A percentile compares a stretch with the other conserved stretches of the same genome.
These are phyloP conservation scores for Sitobion miscanthi DNA, from an alignment of 1,140 invertebrate species.

Conservation along the genomic window DNA sequence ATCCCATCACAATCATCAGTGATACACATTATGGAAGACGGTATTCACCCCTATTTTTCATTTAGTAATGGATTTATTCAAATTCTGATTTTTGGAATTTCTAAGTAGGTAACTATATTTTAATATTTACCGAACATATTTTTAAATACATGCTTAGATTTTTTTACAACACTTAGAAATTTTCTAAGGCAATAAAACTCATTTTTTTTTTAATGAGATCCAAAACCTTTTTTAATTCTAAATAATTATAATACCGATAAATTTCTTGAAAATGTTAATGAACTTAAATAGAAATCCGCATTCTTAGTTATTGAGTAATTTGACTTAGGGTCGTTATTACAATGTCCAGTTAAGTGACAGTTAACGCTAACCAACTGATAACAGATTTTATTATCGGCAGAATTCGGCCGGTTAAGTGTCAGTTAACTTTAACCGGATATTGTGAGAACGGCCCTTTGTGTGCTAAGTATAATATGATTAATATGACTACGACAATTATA, in stretches of 20 bases:
- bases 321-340: no score
- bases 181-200: neutral
- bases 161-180: neutral
- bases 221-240: neutral
- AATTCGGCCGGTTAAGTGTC: no score
- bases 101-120: neutral
- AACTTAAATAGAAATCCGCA: no score
- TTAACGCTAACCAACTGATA: no score
- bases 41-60: neutral
- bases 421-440: no score
- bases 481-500: neutral
- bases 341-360: no score
- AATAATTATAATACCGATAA: neutral
- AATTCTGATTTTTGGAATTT: neutral
- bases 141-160: neutral
- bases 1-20: neutral
- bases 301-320: no score
- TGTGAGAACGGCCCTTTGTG: no score
- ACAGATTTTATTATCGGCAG: no score
- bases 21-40: no score
- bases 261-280: no score
- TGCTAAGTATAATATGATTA: neutral
- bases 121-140: neutral
- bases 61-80: neutral
- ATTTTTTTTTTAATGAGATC: neutral